Base-by-base conservation (phyloP, 2,797 vertebrate species). In the Knipowitschia caucasica region DNA sequence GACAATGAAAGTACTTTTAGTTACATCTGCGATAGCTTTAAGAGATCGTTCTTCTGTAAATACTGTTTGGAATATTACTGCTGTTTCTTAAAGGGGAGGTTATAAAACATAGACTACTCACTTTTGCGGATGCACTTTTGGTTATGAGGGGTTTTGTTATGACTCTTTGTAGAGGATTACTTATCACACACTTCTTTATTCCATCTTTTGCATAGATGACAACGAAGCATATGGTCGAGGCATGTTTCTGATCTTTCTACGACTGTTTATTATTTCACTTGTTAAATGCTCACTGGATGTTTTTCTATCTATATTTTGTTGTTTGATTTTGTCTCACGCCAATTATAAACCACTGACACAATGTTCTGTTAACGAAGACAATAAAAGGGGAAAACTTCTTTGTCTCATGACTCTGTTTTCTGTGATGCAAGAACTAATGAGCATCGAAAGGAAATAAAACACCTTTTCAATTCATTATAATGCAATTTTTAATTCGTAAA, bases 1-100 rank as follows among this genome's bases (percentile, higher is more conserved):
- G 65, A 59, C 39, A 66, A 54, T 47, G 56, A 61, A 53, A 51
- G 61, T 38, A 50, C 67, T 66, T 58, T 14, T 70, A 73, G 52
- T 59, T 86, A 89, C 77, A 84, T 78, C 84, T 74, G 72, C 75
- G 75, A 86, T 81, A 89, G 87, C 85, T 90, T 91, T 87, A 89
- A 88, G 64, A 73, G 60, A 67, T 20, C 76, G 85, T 47, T 69
- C 80, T 75, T 75, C 59, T 89, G 88, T 89, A 89, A 62, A 89
- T 86, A 86, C 8, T 1, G 26, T 60, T 8, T n/a, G 50, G 20
- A 43, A 59, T 73, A 31, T 43, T 23, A 75, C 78, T 68, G 39
- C 27, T 76, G 75, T 75, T 54, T 87, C 55, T 46, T 67, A 77
- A 68, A 76, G 75, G 75, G 73, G 82, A 85, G 67, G 74, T 84